Conservation (phyloP, 2,113 vertebrate species). For the Lagenorhynchus albirostris region DNA sequence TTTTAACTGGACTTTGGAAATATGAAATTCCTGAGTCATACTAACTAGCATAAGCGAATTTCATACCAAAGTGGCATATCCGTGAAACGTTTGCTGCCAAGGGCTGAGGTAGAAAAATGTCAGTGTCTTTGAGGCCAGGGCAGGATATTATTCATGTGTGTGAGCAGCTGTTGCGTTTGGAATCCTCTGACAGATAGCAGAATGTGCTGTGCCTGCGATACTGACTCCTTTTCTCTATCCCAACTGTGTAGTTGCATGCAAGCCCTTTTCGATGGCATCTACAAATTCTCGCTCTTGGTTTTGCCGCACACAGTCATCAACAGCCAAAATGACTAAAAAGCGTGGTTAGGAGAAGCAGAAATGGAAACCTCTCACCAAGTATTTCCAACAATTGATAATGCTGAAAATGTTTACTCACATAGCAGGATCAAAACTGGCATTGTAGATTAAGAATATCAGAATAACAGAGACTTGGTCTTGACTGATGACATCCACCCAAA, state of each 20-base stretch:
- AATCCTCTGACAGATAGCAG: neutral
- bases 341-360: neutral
- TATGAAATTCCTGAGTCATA: neutral
- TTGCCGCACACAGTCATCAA: neutral
- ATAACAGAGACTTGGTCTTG: neutral
- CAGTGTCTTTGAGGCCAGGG: neutral
- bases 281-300: neutral
- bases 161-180: neutral
- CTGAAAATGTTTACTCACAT: neutral
- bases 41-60: neutral
- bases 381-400: neutral
- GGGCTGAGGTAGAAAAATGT: neutral
- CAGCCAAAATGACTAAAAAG: neutral
- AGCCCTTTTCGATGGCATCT: neutral
- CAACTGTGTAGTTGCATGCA: neutral
- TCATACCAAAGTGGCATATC: neutral
- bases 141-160: neutral
- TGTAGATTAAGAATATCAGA: neutral
- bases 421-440: neutral
- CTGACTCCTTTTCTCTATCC: neutral
- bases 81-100: neutral
- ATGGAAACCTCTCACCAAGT: neutral
- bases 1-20: neutral
- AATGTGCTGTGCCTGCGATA: neutral
- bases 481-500: neutral